Evolutionary conservation across 2,888 invertebrate species (phyloP).

Genomic region (Sarcophaga subvicina): DNA sequence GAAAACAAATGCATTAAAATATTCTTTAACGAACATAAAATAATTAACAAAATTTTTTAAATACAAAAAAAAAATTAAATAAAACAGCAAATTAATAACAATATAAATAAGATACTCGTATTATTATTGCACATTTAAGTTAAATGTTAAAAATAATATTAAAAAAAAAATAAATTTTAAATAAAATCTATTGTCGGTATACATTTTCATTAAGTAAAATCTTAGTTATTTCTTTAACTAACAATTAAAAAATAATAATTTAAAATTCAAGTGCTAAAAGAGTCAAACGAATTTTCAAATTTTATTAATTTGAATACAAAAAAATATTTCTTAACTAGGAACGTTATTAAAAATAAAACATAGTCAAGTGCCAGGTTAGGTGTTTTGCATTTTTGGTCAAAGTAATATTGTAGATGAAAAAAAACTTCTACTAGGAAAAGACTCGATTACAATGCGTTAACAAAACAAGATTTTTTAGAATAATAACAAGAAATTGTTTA

Average conservation of each 20-base stretch:
- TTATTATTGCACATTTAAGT: neutral
- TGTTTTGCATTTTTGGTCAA: conserved; percentile 53
- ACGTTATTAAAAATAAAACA: conserved; percentile 27
- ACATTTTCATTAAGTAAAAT: too few species aligned
- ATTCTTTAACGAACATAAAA: neutral
- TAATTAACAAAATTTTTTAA: neutral
- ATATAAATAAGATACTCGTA: neutral
- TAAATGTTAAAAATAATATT: neutral
- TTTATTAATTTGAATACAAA: neutral
- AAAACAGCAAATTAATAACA: neutral
- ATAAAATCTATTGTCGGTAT: neutral
- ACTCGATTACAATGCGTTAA: neutral
- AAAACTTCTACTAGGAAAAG: conserved; percentile 33
- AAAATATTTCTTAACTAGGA: conserved; percentile 50
- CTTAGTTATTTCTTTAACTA: too few species aligned
- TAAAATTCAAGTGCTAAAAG: too few species aligned
- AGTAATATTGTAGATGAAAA: conserved; percentile 32
- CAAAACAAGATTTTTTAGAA: neutral
- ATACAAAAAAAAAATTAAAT: neutral
- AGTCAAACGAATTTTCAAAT: too few species aligned
- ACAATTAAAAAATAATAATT: too few species aligned
- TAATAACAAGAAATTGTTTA: neutral
- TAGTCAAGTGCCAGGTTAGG: conserved; percentile 31
- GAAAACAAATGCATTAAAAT: conserved; percentile 13
- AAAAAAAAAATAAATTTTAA: neutral